Evolutionary conservation across 2,888 invertebrate species (phyloP).

Genomic region (Embidobia sp.): DNA sequence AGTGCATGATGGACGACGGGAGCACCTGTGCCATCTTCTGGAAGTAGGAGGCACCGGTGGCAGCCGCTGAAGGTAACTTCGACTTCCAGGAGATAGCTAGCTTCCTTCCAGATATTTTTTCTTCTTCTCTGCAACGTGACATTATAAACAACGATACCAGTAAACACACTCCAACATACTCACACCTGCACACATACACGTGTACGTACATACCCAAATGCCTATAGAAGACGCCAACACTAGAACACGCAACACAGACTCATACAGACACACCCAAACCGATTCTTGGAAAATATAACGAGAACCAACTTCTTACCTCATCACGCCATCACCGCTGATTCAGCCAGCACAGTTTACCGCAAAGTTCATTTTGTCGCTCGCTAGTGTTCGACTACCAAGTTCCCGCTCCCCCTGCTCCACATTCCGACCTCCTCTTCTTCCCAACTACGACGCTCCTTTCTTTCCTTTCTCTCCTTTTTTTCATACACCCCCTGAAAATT

Average conservation of each 20-base stretch:
- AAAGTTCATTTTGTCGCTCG: constrained; percentile 80
- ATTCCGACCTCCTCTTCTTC: constrained; percentile 15
- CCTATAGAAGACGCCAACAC: constrained; percentile 9
- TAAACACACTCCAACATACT: constrained; percentile 14
- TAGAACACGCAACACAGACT: constrained; percentile 10
- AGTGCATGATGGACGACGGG: constrained; percentile 83
- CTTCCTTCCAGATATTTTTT: constrained; percentile 81
- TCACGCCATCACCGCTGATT: constrained; percentile 79
- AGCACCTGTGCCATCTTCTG: constrained; percentile 84
- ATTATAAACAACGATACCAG: constrained; percentile 50
- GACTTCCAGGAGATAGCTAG: constrained; percentile 85
- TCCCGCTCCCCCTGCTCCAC: constrained; percentile 54
- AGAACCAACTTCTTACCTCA: constrained; percentile 72
- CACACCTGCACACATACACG: constrained; percentile 19
- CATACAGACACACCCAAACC: constrained; percentile 62
- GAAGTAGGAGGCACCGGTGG: constrained; percentile 84
- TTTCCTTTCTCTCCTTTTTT: too few species aligned
- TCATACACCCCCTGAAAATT: constrained; percentile 49
- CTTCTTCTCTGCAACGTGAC: constrained; percentile 73
- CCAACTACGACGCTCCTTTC: too few species aligned
- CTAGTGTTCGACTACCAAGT: constrained; percentile 73
- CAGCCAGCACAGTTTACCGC: constrained; percentile 79
- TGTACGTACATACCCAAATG: constrained; percentile 4
- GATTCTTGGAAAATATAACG: constrained; percentile 69
- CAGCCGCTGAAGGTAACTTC: constrained; percentile 83